Evolutionary conservation across 2,888 invertebrate genomes (phyloP), one percentile per base, ranked within the genome.

Genomic region (Argyresthia goedartella): DNA sequence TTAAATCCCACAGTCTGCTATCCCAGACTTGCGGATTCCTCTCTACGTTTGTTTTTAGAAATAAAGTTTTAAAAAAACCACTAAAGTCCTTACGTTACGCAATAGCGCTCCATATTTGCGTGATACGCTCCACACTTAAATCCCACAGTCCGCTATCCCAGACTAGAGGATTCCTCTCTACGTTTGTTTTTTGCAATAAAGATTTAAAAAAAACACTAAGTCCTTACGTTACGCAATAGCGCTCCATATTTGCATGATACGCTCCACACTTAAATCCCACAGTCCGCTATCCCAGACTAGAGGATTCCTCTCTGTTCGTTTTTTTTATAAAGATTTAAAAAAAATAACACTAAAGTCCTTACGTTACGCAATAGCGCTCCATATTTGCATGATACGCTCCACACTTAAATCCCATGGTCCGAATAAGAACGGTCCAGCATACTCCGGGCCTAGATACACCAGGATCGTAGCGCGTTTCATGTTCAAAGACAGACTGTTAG

Each of bases 121-220:
- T 70, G 54, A 91, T 89, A 53, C 77, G 72, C 16, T 61, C 60
- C 36, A 78, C 76, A 13, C 66, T 71, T 7, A 90, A 63, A 69
- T 90, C 80, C 0, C 88, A 87, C 2, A 88, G 82, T 1, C 90
- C 90, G 52, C n/a, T n/a, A n/a, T n/a, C n/a, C n/a, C n/a, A n/a
- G n/a, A n/a, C n/a, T n/a, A n/a, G n/a, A n/a, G n/a, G n/a, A n/a
- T n/a, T n/a, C n/a, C n/a, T n/a, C n/a, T n/a, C n/a, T n/a, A n/a
- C n/a, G n/a, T n/a, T n/a, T n/a, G n/a, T n/a, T n/a, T n/a, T n/a
- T n/a, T n/a, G n/a, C n/a, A n/a, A n/a, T n/a, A n/a, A n/a, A n/a
- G n/a, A n/a, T n/a, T n/a, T n/a, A n/a, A n/a, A n/a, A n/a, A n/a
- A n/a, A n/a, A n/a, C n/a, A n/a, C n/a, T n/a, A n/a, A n/a, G n/a